A percentile compares a stretch with the other conserved stretches of the same genome.
phyloP scores from a whole-genome alignment of 2,888 invertebrate genomes.

The Griposia aprilina region DNA sequence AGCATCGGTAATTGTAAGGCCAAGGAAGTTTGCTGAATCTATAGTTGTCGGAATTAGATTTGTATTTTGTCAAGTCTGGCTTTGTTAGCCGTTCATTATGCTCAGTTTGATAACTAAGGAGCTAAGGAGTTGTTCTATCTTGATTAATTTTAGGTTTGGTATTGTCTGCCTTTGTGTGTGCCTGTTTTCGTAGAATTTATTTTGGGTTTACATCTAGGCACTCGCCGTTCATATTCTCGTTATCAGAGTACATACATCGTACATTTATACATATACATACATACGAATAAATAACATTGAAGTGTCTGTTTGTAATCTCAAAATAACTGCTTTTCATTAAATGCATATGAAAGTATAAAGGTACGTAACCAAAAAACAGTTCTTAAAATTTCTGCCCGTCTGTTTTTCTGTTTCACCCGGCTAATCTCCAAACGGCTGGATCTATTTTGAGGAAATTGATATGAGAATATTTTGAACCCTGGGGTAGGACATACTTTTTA shows the following conservation, averaged over 20 bases:
- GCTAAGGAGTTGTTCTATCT: slow-evolving; percentile 53
- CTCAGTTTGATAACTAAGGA: slow-evolving; percentile 53
- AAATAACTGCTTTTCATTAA: too few relatives aligned
- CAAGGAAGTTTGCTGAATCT: slow-evolving; percentile 69
- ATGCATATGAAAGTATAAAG: too few relatives aligned
- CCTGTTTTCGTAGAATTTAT: slow-evolving; percentile 39
- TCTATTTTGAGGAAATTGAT: too few relatives aligned
- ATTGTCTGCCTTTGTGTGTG: slow-evolving; percentile 44
- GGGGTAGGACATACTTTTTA: too few relatives aligned
- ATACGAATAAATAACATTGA: too few relatives aligned
- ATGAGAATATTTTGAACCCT: too few relatives aligned
- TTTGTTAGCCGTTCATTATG: slow-evolving; percentile 62
- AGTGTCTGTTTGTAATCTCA: too few relatives aligned
- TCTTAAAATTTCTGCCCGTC: too few relatives aligned
- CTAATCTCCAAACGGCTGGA: too few relatives aligned
- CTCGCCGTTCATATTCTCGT: slow-evolving; percentile 31
- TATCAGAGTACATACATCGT: slow-evolving; percentile 41
- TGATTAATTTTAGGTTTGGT: slow-evolving; percentile 51
- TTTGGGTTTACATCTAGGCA: slow-evolving; percentile 34
- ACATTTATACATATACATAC: too few relatives aligned
- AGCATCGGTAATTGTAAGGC: slow-evolving; percentile 81
- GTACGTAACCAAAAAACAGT: too few relatives aligned
- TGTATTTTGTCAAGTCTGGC: slow-evolving; percentile 64
- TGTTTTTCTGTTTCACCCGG: too few relatives aligned
- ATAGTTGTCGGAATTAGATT: slow-evolving; percentile 68